Percentiles rank a stretch among this genome's conserved stretches.
Conservation (phyloP, 1,140 invertebrate genomes). For the Galendromus occidentalis region DNA sequence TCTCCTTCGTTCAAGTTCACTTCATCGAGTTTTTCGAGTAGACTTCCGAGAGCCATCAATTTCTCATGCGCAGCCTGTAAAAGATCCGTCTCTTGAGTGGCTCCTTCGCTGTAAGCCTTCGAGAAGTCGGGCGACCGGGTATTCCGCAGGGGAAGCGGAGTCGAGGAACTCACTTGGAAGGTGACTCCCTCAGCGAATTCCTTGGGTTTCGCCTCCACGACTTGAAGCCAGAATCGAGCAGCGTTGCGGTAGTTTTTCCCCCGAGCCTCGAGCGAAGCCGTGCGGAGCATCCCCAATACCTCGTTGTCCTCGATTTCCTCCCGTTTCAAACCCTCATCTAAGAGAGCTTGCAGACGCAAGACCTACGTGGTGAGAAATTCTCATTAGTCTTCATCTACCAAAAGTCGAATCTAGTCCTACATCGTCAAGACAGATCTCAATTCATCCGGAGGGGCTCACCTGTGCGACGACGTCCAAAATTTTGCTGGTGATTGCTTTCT, state of each 20-base stretch:
- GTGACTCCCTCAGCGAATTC: background rate
- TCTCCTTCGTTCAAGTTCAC: background rate
- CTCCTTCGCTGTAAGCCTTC: too few relatives aligned
- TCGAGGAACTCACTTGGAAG: background rate
- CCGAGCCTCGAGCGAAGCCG: background rate
- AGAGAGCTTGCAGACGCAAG: background rate
- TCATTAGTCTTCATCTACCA: background rate
- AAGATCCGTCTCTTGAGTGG: background rate
- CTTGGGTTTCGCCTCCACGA: background rate
- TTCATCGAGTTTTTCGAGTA: background rate
- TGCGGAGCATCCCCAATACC: background rate
- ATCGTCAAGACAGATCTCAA: background rate
- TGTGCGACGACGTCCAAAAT: too few relatives aligned
- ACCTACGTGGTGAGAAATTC: background rate
- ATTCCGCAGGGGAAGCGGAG: background rate
- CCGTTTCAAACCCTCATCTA: background rate
- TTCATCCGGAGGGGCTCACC: background rate
- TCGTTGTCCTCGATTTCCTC: background rate
- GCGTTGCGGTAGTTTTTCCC: background rate
- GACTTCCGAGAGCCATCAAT: background rate
- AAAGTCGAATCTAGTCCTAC: background rate
- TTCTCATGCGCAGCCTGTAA: background rate
- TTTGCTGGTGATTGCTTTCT: too few relatives aligned
- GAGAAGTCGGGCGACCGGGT: too few relatives aligned
- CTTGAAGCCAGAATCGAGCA: background rate